phyloP scores from a whole-genome alignment of 2,113 vertebrate genomes.

The Laticauda laticaudata region DNA sequence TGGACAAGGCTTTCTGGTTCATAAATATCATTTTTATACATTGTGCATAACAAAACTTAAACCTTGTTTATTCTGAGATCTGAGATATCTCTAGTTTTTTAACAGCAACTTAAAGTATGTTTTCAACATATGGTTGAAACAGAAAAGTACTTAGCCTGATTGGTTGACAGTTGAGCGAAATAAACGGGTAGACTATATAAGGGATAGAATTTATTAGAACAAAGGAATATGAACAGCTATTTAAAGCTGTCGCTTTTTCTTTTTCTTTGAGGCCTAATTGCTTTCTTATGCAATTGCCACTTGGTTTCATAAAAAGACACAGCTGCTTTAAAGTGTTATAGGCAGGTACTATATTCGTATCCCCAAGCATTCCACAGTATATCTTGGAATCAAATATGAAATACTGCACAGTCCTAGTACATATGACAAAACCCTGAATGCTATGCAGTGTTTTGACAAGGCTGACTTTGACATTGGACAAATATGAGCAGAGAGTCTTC shows the following conservation, averaged over 20 bases:
- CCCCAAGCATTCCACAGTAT: background rate
- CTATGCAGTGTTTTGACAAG: background rate
- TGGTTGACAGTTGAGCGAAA: background rate
- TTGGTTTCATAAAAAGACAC: background rate
- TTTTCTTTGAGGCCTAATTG: background rate
- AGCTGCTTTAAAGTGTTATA: background rate
- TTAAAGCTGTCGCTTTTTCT: background rate
- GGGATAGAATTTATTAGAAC: background rate
- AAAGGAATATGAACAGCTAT: background rate
- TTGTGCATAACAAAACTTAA: background rate
- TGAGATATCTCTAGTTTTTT: background rate
- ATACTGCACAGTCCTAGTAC: background rate
- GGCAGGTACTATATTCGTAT: background rate
- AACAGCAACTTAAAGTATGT: background rate
- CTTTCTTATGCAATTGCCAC: background rate
- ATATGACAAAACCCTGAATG: background rate
- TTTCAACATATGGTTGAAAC: background rate
- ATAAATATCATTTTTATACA: background rate
- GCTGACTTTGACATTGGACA: background rate
- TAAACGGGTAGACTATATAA: background rate
- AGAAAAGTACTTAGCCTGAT: background rate
- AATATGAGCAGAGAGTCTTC: background rate
- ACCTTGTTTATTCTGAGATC: background rate
- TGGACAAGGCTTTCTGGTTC: background rate
- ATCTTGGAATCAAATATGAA: background rate